A percentile compares a stretch with the other conserved stretches of the same genome.
Conservation (phyloP, 2,113 vertebrate species). For the Laticauda laticaudata region DNA sequence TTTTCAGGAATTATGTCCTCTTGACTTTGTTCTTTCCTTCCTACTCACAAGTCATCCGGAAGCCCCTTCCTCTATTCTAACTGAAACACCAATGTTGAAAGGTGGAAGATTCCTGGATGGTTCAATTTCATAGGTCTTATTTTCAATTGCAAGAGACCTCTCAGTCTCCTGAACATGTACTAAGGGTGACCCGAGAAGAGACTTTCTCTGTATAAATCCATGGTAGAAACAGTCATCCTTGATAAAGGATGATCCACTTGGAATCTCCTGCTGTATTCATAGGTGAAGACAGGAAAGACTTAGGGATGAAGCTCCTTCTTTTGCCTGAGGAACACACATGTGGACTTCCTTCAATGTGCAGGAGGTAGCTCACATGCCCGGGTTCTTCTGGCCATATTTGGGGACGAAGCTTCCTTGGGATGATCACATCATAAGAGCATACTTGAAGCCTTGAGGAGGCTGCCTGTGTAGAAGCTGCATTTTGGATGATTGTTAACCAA, state of each 20-base stretch:
- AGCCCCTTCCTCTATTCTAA: not conserved
- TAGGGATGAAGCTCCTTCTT: too few relatives aligned
- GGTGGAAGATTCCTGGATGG: slow-evolving; percentile 29
- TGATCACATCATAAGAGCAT: too few relatives aligned
- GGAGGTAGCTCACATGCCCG: slow-evolving; percentile 36
- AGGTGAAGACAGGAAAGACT: too few relatives aligned
- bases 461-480: too few relatives aligned
- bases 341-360: slow-evolving; percentile 26
- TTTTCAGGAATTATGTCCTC: not conserved
- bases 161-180: slow-evolving; percentile 48
- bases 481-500: too few relatives aligned
- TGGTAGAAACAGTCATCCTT: too few relatives aligned
- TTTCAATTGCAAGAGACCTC: slow-evolving; percentile 47
- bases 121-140: slow-evolving; percentile 51
- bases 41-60: not conserved
- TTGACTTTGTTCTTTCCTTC: not conserved
- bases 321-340: too few relatives aligned
- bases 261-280: too few relatives aligned
- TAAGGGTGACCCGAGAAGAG: slow-evolving; percentile 42
- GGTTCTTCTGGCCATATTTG: not conserved
- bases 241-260: too few relatives aligned
- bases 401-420: too few relatives aligned
- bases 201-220: slow-evolving; percentile 33
- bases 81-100: slow-evolving; percentile 54
- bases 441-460: too few relatives aligned